A percentile compares a stretch with the other conserved stretches of the same genome.
These are phyloP conservation scores for Drepana falcataria DNA, from an alignment of 2,888 invertebrate species.

Conservation along the genomic window DNA sequence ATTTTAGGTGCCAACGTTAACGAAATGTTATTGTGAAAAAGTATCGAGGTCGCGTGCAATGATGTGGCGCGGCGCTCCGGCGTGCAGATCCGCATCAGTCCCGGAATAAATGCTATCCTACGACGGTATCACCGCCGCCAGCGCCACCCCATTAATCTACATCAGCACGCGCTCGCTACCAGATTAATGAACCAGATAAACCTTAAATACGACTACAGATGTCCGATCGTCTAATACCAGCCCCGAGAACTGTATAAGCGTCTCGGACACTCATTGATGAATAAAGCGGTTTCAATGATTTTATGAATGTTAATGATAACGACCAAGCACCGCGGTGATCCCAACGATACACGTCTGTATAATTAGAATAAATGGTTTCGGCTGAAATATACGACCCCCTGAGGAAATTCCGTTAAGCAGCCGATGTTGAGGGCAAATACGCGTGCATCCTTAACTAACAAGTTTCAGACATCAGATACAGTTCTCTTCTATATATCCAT, in stretches of 20 bases:
- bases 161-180: slow-evolving; percentile 71
- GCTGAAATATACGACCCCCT: slow-evolving; percentile 46
- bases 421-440: slow-evolving; percentile 43
- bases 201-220: slow-evolving; percentile 71
- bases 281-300: slow-evolving; percentile 59
- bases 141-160: slow-evolving; percentile 74
- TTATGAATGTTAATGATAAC: slow-evolving; percentile 68
- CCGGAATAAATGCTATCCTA: slow-evolving; percentile 58
- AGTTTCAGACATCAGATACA: slow-evolving; percentile 6
- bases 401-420: slow-evolving; percentile 40
- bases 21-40: too few relatives aligned
- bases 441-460: slow-evolving; percentile 23
- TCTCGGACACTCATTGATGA: slow-evolving; percentile 61
- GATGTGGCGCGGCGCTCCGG: slow-evolving; percentile 6
- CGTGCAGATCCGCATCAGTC: slow-evolving; percentile 55
- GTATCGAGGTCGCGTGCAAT: slow-evolving; percentile 44
- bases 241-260: slow-evolving; percentile 38
- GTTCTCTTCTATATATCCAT: slow-evolving; percentile 19
- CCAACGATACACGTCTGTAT: slow-evolving; percentile 43
- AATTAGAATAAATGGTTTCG: slow-evolving; percentile 67
- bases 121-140: slow-evolving; percentile 63
- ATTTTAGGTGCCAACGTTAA: too few relatives aligned
- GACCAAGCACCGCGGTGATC: slow-evolving; percentile 42
- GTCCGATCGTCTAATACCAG: slow-evolving; percentile 52
- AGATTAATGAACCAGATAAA: slow-evolving; percentile 76